These are phyloP conservation scores for Drosophila nr. perissopoda DNA, from an alignment of 2,888 invertebrate species.

Conservation along the genomic window DNA sequence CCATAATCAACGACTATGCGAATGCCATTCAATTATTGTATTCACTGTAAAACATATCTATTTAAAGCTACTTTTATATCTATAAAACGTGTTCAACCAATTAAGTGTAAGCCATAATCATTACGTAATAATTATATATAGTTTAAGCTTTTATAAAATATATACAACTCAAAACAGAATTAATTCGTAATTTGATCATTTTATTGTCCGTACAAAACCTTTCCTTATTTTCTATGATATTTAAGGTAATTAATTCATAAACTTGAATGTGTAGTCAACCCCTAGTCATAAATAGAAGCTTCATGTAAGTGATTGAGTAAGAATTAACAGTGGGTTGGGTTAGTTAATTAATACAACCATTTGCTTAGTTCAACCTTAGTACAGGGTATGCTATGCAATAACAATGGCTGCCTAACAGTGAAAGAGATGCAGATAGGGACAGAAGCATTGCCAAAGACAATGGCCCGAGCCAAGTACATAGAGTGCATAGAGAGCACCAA, in stretches of 20 bases:
- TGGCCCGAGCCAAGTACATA: conserved; percentile 65
- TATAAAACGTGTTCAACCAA: background rate
- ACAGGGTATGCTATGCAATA: conserved; percentile 58
- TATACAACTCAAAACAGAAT: background rate
- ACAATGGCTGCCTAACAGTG: conserved; percentile 68
- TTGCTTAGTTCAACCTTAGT: conserved; percentile 2
- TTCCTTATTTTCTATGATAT: background rate
- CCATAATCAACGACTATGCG: background rate
- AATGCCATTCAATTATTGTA: conserved; percentile 20
- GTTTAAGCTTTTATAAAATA: background rate
- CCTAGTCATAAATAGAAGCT: background rate
- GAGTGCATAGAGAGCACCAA: conserved; percentile 23
- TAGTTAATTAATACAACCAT: conserved; percentile 11
- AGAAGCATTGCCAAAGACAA: conserved; percentile 69
- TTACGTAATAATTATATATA: background rate
- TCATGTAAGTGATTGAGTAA: background rate
- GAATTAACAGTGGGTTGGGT: background rate
- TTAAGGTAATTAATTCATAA: background rate
- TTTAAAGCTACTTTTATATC: background rate
- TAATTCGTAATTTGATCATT: background rate
- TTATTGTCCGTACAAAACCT: background rate
- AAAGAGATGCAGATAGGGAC: conserved; percentile 51
- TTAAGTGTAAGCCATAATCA: background rate
- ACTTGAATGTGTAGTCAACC: too few species aligned
- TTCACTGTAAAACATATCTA: background rate